Base-by-base conservation (phyloP, 2,113 vertebrate genomes). In the Mesocricetus auratus region DNA sequence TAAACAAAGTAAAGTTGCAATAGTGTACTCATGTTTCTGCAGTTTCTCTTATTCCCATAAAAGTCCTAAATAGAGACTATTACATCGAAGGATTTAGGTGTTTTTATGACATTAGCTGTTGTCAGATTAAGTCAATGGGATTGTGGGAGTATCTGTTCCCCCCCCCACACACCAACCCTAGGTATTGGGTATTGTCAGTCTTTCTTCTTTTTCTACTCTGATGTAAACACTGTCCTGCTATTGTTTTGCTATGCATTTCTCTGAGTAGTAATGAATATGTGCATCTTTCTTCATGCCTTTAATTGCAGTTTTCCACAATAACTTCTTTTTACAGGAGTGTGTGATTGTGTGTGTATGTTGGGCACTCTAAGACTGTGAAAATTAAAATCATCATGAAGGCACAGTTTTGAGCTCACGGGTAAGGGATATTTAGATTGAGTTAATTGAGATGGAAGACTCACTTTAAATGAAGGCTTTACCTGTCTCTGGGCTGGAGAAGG, bases 141-240 rank as follows among this genome's bases (percentile, higher is more conserved):
- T 42, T 53, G 17, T 2, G 16, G 24, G 71, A 62, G 69, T 58
- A 4, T 21, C 56, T 91, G 29, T 64, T 89, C 79, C 21, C 7
- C 66, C 16, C 19, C 2, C 56, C 3, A 62, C 1, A 17, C 0
- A 3, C 29, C 39, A 39, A 53, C 29, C 2, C 9, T 8, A 42
- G 50, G 7, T 85, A 24, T 66, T 8, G 50, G 50, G 10, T 85
- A 19, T 66, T 79, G 31, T 73, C 22, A 12, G 45, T 85, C 22
- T 79, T 97, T 66, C 50, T 89, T 81, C 21, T 15, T 60, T 95
- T 93, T 75, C 64, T 56, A 73, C 31, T 74, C 5, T 77, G 33
- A 68, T 86, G 36, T n/a, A 78, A 94, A 83, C 7, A 8, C 13
- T 50, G 10, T n/a, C 62, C 62, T 36, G 1, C 1, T 91, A 6